Percentiles rank a stretch among this genome's conserved stretches.
Evolutionary conservation across 2,113 vertebrate genomes (phyloP).

Genomic region (Cariama cristata): DNA sequence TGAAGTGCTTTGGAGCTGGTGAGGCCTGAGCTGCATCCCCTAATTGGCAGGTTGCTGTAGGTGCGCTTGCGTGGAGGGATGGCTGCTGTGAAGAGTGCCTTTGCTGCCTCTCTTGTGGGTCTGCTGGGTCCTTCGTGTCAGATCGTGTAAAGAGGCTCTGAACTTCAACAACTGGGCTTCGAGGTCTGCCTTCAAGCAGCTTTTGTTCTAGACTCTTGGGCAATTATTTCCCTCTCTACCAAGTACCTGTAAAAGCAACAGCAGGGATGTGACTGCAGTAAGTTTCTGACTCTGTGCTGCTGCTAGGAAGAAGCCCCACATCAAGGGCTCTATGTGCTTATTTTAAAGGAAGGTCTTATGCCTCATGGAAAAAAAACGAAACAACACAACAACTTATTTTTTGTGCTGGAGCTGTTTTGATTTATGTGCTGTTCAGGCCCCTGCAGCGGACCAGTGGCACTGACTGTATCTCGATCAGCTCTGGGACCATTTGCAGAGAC

Average conservation of each 20-base stretch:
- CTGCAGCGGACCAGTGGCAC: neutral
- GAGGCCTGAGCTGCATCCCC: neutral
- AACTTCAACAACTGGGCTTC: neutral
- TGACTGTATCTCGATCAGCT: neutral
- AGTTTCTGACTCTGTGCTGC: neutral
- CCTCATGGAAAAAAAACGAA: neutral
- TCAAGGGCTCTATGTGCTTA: neutral
- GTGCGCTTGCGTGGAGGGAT: accelerated
- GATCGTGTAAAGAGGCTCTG: neutral
- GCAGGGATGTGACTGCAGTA: neutral
- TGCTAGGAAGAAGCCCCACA: neutral
- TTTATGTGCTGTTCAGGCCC: neutral
- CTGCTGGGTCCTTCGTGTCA: neutral
- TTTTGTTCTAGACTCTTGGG: neutral
- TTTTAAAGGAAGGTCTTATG: neutral
- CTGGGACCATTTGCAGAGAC: neutral
- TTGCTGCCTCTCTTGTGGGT: neutral
- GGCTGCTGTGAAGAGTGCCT: neutral
- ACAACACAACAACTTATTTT: neutral
- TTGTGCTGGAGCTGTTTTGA: neutral
- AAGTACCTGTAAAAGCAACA: neutral
- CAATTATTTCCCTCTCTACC: neutral
- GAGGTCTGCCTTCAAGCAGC: neutral
- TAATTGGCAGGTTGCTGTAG: neutral
- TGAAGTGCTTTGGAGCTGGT: neutral